Evolutionary conservation across 2,113 vertebrate species (phyloP), one percentile per base, ranked within the genome.

Genomic region (Himantopus leucocephalus): DNA sequence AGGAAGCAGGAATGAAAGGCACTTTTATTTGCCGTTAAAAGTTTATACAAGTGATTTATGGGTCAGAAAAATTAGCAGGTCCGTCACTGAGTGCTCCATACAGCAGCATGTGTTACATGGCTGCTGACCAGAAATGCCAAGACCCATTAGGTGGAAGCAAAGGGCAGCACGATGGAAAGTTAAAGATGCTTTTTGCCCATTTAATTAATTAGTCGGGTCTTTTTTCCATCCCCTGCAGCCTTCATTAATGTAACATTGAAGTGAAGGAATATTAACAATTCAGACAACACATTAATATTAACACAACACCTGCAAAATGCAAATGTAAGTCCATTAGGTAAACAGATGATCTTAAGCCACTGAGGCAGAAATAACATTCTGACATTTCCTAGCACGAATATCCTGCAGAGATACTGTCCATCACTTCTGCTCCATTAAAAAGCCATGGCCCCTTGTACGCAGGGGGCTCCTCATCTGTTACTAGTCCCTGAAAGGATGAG

Each of bases 1-100:
- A 95, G 96, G 94, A 97, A 96, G 62, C 70, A 91, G 88, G 91
- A 95, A 95, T 94, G 97, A 96, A 96, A 97, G 84, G 92, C 89
- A 85, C 86, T 95, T 92, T 94, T 87, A 70, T 53, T 96, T 8
- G 0, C 66, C 5, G 12, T 88, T 91, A 92, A 41, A 95, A 96
- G 91, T 96, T 96, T 87, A 83, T 2, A 1, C 55, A 76, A 94
- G 93, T 77, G 81, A 96, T 95, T 97, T 94, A 97, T 52, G 85
- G 94, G 89, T 94, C 94, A 97, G 63, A 92, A 95, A 95, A 94
- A 93, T 88, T 62, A 96, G 71, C 85, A 84, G 95, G 75, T 14
- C 19, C 1, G 0, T 66, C 4, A 6, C 80, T 79, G 90, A 96
- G 84, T 85, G 94, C 87, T 94, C 58, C 82, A 41, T 60, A 72